Conservation (phyloP, 2,888 invertebrate genomes). For the Drosophila maculinotata region DNA sequence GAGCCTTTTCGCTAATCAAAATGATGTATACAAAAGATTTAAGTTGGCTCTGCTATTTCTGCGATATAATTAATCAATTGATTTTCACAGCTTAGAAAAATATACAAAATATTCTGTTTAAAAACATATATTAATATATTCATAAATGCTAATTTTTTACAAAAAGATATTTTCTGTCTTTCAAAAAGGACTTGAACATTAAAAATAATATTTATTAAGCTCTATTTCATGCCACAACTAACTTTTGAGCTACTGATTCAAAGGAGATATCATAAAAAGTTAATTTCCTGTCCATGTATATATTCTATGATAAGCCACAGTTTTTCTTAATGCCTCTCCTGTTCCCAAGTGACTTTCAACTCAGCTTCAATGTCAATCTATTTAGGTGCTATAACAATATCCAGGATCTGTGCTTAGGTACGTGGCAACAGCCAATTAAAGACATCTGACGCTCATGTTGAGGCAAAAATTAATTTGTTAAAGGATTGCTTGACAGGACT, state of each 20-base stretch:
- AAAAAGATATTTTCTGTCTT: neutral
- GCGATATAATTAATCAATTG: too few relatives aligned
- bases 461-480: constrained; percentile 73
- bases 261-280: too few relatives aligned
- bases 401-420: constrained; percentile 40
- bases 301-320: neutral
- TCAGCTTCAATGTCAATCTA: constrained; percentile 46
- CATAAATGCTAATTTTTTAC: neutral
- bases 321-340: neutral
- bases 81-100: too few relatives aligned
- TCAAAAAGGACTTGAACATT: neutral
- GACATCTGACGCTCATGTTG: constrained; percentile 66
- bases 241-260: too few relatives aligned
- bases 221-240: too few relatives aligned
- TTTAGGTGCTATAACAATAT: constrained; percentile 19
- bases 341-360: constrained; percentile 1
- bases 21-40: too few relatives aligned
- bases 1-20: too few relatives aligned
- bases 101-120: too few relatives aligned
- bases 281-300: neutral
- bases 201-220: too few relatives aligned
- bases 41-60: too few relatives aligned
- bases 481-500: constrained; percentile 52
- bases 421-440: constrained; percentile 69
- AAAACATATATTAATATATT: neutral